phyloP scores from a whole-genome alignment of 2,797 vertebrate species.

The Galaxias olidus region DNA sequence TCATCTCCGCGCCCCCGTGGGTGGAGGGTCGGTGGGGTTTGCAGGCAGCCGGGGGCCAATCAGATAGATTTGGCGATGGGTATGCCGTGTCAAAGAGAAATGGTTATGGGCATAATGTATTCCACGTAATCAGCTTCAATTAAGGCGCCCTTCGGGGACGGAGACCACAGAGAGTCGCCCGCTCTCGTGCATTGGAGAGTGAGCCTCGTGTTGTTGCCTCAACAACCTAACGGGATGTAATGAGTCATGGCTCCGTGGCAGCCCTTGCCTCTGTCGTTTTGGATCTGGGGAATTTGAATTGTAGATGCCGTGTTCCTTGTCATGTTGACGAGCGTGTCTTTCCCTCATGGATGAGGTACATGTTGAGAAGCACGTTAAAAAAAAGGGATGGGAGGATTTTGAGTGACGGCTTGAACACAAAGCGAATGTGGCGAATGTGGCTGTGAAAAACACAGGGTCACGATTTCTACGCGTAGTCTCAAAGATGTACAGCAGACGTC shows the following conservation, averaged over 20 bases:
- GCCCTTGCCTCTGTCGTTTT: conserved; percentile 4
- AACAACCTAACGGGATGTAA: conserved; percentile 20
- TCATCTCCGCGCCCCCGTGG: conserved; percentile 17
- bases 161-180: conserved; percentile 17
- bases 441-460: too few species aligned
- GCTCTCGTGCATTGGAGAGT: conserved; percentile 22
- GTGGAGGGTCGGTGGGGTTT: conserved; percentile 22
- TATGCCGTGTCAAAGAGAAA: conserved; percentile 41
- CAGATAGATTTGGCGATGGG: conserved; percentile 47
- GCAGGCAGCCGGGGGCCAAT: conserved; percentile 36
- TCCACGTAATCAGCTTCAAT: conserved; percentile 53
- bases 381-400: too few species aligned
- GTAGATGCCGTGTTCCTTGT: background rate
- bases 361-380: too few species aligned
- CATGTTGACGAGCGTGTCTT: conserved; percentile 3
- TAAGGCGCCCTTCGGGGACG: conserved; percentile 35
- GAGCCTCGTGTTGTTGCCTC: conserved; percentile 13
- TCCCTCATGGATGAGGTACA: too few species aligned
- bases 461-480: too few species aligned
- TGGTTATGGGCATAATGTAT: conserved; percentile 45
- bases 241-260: conserved; percentile 3
- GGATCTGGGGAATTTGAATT: background rate
- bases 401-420: too few species aligned
- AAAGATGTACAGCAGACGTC: too few species aligned
- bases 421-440: too few species aligned